A percentile compares a stretch with the other conserved stretches of the same genome.
Conservation (phyloP, 2,113 vertebrate genomes). For the Cnemophilus loriae region DNA sequence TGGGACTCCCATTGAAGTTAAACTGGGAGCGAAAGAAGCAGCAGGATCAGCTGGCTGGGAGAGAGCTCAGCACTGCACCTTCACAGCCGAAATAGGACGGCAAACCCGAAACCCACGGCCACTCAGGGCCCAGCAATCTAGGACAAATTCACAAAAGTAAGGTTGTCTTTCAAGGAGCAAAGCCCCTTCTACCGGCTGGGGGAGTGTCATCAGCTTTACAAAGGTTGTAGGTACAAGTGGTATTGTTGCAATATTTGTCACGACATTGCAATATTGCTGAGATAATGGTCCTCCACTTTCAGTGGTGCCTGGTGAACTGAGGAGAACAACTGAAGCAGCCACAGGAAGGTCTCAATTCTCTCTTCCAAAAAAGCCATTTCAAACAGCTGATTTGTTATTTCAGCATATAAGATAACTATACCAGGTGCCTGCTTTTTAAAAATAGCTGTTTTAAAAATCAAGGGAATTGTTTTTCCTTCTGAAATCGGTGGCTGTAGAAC, state of each 20-base stretch:
- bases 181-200: neutral
- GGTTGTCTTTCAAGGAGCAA: neutral
- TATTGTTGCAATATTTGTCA: accelerated
- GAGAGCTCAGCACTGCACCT: neutral
- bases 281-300: neutral
- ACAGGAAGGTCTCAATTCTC: accelerated
- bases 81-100: neutral
- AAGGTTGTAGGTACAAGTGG: neutral
- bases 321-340: neutral
- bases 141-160: neutral
- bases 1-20: neutral
- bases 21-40: neutral
- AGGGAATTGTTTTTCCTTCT: neutral
- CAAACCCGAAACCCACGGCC: neutral
- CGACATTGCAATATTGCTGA: accelerated
- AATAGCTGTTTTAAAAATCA: neutral
- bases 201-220: neutral
- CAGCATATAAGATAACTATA: neutral
- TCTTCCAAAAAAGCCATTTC: neutral
- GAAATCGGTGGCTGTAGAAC: neutral
- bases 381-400: neutral
- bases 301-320: neutral
- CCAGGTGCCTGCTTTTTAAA: neutral
- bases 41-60: neutral
- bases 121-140: neutral